phyloP scores from a whole-genome alignment of 2,113 vertebrate genomes.

The Ceyx margarethae region DNA sequence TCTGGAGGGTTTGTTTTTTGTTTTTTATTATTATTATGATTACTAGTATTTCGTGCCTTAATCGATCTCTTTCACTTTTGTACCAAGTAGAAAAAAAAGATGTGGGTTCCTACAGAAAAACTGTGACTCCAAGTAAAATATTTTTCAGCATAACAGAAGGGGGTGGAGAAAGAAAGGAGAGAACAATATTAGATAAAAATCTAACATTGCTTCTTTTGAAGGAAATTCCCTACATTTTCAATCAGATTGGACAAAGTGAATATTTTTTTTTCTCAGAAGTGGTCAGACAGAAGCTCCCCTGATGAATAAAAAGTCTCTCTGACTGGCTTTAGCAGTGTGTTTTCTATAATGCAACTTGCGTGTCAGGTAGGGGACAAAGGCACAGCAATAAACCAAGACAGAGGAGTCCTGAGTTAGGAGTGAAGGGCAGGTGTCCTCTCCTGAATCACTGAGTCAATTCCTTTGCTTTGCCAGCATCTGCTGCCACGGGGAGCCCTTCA shows the following conservation, averaged over 20 bases:
- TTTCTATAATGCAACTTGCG: neutral
- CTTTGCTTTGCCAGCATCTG: neutral
- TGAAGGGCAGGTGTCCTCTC: neutral
- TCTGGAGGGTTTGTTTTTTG: neutral
- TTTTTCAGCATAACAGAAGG: fast-evolving
- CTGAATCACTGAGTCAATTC: fast-evolving
- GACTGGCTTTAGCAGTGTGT: neutral
- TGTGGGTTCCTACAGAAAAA: neutral
- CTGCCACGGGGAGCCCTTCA: neutral
- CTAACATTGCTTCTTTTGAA: neutral
- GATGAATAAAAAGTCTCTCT: neutral
- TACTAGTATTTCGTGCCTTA: neutral
- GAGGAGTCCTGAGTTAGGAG: neutral
- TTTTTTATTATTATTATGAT: neutral
- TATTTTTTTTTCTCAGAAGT: neutral
- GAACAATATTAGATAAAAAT: neutral
- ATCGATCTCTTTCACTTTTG: neutral
- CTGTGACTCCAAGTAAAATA: neutral
- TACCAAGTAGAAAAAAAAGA: neutral
- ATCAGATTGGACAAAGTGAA: neutral
- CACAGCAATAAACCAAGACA: neutral
- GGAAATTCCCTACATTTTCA: neutral
- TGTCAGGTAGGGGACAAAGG: neutral
- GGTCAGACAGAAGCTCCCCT: neutral
- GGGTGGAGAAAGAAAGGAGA: neutral